Base-by-base conservation (phyloP, 2,888 invertebrate genomes). In the Microctonus hyperodae region DNA sequence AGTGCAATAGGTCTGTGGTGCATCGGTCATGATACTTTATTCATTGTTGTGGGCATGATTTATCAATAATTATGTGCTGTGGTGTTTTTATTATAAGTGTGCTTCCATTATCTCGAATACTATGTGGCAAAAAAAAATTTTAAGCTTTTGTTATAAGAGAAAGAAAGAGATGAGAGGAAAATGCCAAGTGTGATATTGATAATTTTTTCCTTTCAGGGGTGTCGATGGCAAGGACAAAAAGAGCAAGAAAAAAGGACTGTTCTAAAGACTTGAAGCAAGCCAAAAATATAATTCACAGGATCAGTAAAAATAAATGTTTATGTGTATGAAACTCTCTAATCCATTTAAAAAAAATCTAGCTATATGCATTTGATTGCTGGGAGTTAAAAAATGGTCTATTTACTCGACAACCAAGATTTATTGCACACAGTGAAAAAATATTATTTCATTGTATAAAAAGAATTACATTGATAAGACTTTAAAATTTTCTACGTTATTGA, bases 221-320 rank as follows among this genome's bases (percentile, higher is more conserved):
- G 90, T 93, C 76, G 94, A 94, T 82, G 94, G 94, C 78, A 93
- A 94, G 86, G 93, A 93, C 81, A 93, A 94, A 86, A 94, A 94
- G 87, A 91, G 89, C 84, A 93, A 93, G 88, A 94, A 94, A 89
- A 94, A 94, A 88, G 93, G 94, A 85, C 90, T 94, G 86, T 94
- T 95, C 87, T 94, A 92, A 89, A 76, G 74, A 72, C 72, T 72
- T 67, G 63, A 60, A 65, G 69, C 70, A 73, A 71, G 67, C 72
- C 69, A 71, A 72, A 71, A 66, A 67, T 57, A 66, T 65, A 62
- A 68, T 35, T 13, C 33, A 31, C 22, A 57, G 33, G 57, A 57
- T 57, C 16, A 37, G 13, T 57, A 37, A 10, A n/a, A 20, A 11
- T 16, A 37, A 55, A 55, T 16, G 28, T 51, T n/a, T 20, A 50